Evolutionary conservation across 2,888 invertebrate species (phyloP).

Genomic region (Brachyptera risi): DNA sequence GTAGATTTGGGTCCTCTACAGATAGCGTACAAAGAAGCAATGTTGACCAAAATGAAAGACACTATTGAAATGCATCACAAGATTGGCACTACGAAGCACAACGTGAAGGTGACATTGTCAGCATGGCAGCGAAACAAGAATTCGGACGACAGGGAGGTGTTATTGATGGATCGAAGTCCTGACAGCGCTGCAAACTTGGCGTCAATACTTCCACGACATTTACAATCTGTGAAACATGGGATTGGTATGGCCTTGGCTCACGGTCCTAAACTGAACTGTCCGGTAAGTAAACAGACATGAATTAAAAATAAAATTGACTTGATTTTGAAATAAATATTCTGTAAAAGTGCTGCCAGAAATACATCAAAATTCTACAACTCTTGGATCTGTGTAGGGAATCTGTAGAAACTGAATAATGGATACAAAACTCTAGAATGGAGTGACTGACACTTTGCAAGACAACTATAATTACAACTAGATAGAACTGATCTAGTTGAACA

Average conservation of each 20-base stretch:
- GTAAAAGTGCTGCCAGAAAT: no score
- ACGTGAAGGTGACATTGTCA: slow-evolving; percentile 59
- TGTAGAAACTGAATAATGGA: no score
- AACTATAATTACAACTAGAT: no score
- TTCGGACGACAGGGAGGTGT: slow-evolving; percentile 36
- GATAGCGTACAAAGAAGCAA: slow-evolving; percentile 85
- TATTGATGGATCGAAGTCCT: slow-evolving; percentile 59
- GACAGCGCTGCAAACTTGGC: slow-evolving; percentile 67
- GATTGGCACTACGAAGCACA: slow-evolving; percentile 59
- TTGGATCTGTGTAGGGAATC: no score
- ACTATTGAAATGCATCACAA: slow-evolving; percentile 56
- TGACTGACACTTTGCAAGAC: no score
- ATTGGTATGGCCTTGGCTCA: slow-evolving; percentile 62
- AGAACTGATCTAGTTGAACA: no score
- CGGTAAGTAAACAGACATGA: slow-evolving; percentile 49
- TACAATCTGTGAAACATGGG: slow-evolving; percentile 70
- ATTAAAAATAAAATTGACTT: neutral
- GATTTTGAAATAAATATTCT: no score
- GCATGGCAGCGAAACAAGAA: slow-evolving; percentile 48
- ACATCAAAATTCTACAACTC: no score
- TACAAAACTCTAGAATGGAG: no score
- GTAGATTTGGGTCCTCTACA: slow-evolving; percentile 87
- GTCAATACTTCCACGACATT: slow-evolving; percentile 58
- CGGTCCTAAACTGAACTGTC: slow-evolving; percentile 84
- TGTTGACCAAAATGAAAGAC: slow-evolving; percentile 48